Evolutionary conservation across 2,797 vertebrate species (phyloP).

Genomic region (Sebastes iracundus): DNA sequence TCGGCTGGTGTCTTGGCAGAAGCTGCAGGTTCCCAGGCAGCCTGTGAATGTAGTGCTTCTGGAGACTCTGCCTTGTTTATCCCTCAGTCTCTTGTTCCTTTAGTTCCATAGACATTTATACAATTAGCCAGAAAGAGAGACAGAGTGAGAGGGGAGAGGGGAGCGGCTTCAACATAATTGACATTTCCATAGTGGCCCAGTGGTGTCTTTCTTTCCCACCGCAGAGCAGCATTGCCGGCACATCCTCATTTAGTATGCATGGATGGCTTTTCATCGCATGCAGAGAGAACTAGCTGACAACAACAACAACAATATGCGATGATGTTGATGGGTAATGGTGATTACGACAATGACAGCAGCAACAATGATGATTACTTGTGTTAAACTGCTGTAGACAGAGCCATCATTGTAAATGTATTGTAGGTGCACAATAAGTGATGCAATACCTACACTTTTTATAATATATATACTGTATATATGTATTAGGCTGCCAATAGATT

Average conservation of each 20-base stretch:
- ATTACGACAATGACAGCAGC: conserved; percentile 38
- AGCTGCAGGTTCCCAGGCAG: conserved; percentile 82
- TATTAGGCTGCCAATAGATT: no score
- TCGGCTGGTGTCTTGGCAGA: conserved; percentile 79
- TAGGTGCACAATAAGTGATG: not conserved
- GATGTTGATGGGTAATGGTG: conserved; percentile 45
- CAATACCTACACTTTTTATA: not conserved
- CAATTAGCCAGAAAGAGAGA: conserved; percentile 65
- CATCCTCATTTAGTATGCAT: conserved; percentile 75
- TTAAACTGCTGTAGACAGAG: conserved; percentile 34
- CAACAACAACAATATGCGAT: conserved; percentile 49
- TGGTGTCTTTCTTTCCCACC: conserved; percentile 72
- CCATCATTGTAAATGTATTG: conserved; percentile 10
- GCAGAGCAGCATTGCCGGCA: conserved; percentile 43
- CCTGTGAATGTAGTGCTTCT: conserved; percentile 76
- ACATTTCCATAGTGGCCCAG: conserved; percentile 70
- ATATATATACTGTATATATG: not conserved
- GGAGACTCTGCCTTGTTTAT: conserved; percentile 70
- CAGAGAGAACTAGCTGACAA: conserved; percentile 71
- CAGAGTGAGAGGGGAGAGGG: conserved; percentile 28
- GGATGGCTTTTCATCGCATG: conserved; percentile 72
- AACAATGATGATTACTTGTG: conserved; percentile 17
- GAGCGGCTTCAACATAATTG: conserved; percentile 69
- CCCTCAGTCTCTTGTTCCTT: conserved; percentile 70
- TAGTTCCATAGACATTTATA: conserved; percentile 70